Evolutionary conservation across 2,888 invertebrate species (phyloP).

Genomic region (Tupiocoris notatus): DNA sequence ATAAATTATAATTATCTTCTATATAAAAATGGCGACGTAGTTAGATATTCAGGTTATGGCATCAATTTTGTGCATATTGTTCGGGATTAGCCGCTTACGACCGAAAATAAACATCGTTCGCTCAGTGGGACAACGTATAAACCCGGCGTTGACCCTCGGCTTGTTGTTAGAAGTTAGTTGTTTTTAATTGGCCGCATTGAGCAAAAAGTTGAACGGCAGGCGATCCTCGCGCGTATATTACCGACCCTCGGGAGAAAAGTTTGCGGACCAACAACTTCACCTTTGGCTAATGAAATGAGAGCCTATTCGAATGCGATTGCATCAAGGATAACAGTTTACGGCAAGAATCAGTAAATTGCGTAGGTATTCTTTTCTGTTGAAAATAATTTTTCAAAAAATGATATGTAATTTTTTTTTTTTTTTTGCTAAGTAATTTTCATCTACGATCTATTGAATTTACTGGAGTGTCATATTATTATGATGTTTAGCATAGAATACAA

Average conservation of each 20-base stretch:
- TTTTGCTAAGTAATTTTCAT: too few species aligned
- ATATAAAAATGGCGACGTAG: too few species aligned
- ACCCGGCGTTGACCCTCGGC: neutral
- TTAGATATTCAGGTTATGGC: too few species aligned
- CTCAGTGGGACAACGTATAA: neutral
- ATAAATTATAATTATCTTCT: too few species aligned
- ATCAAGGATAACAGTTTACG: too few species aligned
- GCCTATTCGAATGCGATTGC: neutral
- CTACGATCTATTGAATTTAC: too few species aligned
- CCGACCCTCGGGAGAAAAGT: neutral
- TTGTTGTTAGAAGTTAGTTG: neutral
- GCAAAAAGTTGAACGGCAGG: neutral
- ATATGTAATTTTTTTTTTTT: too few species aligned
- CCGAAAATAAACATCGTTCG: neutral
- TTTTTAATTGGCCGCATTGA: neutral
- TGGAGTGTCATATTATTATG: too few species aligned
- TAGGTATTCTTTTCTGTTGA: too few species aligned
- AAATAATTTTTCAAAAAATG: too few species aligned
- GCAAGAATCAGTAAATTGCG: too few species aligned
- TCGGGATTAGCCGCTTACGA: neutral
- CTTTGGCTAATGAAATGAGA: neutral
- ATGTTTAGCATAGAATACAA: too few species aligned
- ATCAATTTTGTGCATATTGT: neutral
- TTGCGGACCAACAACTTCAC: neutral
- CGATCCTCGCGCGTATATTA: neutral